A percentile compares a stretch with the other conserved stretches of the same genome.
phyloP scores from a whole-genome alignment of 2,797 vertebrate species.

The Gymnoscopelus braueri region DNA sequence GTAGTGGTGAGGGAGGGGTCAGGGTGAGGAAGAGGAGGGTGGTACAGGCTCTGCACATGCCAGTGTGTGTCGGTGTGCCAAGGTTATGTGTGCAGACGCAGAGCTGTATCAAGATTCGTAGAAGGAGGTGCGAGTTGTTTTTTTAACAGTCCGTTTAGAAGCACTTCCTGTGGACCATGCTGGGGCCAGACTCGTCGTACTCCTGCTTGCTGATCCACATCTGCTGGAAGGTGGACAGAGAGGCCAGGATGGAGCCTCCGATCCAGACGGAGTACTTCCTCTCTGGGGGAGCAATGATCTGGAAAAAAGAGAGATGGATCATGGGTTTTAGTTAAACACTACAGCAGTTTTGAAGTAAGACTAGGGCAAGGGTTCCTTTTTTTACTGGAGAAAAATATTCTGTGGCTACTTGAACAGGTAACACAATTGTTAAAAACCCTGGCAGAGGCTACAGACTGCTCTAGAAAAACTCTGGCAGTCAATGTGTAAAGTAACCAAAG shows the following conservation, averaged over 20 bases:
- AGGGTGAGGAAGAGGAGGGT: conserved; percentile 54
- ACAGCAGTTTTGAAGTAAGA: not conserved
- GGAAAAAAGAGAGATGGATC: not conserved
- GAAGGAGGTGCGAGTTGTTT: conserved; percentile 39
- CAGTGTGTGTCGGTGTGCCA: conserved; percentile 61
- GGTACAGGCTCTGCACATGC: conserved; percentile 66
- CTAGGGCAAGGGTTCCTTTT: no score
- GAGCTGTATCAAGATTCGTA: conserved; percentile 81
- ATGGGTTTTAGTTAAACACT: no score
- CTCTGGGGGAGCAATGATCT: conserved; percentile 87
- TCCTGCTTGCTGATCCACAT: conserved; percentile 90
- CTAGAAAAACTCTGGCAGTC: no score
- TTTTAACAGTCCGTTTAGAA: conserved; percentile 82
- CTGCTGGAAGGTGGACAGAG: conserved; percentile 87
- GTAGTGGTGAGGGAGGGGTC: conserved; percentile 60
- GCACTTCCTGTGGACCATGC: conserved; percentile 88
- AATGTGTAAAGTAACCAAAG: no score
- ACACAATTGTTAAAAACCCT: no score
- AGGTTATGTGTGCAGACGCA: conserved; percentile 76
- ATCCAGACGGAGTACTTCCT: conserved; percentile 88
- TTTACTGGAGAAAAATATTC: no score
- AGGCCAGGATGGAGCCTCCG: conserved; percentile 86
- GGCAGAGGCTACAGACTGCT: no score
- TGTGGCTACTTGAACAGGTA: no score
- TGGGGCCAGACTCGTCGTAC: conserved; percentile 86